These are phyloP conservation scores for Drusus annulatus DNA, from an alignment of 1,140 invertebrate species.

Conservation along the genomic window DNA sequence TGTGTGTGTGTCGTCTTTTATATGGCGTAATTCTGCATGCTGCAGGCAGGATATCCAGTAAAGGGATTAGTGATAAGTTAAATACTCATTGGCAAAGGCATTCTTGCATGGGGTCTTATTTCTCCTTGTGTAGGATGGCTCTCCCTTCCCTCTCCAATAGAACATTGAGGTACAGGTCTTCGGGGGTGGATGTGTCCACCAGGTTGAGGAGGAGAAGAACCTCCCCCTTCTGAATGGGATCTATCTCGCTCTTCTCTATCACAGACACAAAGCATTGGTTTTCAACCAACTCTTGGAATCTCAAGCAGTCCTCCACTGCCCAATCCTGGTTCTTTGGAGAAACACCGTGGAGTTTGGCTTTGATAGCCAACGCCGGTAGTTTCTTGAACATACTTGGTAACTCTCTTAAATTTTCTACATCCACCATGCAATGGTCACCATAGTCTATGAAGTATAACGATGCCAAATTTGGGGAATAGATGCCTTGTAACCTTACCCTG, in stretches of 20 bases:
- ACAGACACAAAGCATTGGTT: conserved; percentile 72
- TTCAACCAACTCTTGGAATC: conserved; percentile 74
- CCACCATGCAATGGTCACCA: conserved; percentile 66
- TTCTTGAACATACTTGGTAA: conserved; percentile 63
- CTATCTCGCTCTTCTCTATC: conserved; percentile 68
- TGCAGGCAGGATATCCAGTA: no score
- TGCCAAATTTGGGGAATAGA: conserved; percentile 64
- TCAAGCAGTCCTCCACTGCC: conserved; percentile 72
- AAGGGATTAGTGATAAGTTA: no score
- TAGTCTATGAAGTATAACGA: conserved; percentile 69
- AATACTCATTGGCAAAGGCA: no score
- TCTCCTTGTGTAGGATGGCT: conserved; percentile 61
- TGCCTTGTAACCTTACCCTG: conserved; percentile 65
- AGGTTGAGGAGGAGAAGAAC: conserved; percentile 71
- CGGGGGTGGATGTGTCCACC: conserved; percentile 70
- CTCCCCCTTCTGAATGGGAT: conserved; percentile 68
- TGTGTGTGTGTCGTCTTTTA: no score
- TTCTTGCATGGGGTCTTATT: no score
- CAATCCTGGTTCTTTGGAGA: conserved; percentile 73
- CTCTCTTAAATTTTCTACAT: conserved; percentile 47
- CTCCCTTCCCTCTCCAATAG: conserved; percentile 70
- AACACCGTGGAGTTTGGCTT: conserved; percentile 68
- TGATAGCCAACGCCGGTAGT: conserved; percentile 67
- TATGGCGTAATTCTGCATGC: no score
- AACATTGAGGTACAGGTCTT: conserved; percentile 72